Conservation (phyloP, 2,113 vertebrate genomes). For the Pterocles gutturalis region DNA sequence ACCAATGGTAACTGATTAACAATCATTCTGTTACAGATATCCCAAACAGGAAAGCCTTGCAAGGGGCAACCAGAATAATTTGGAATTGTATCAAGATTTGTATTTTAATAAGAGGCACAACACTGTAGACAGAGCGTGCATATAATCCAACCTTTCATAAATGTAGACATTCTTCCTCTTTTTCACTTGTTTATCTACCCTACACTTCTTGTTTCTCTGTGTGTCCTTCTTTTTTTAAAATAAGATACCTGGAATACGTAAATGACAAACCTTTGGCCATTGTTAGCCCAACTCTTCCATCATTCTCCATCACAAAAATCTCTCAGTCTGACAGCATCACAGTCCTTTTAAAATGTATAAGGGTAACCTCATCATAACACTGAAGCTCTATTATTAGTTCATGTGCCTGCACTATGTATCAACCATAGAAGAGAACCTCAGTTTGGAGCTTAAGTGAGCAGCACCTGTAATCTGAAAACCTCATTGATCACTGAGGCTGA, state of each 20-base stretch:
- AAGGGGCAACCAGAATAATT: not conserved
- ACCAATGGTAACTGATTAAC: not conserved
- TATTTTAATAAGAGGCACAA: not conserved
- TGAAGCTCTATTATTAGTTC: not conserved
- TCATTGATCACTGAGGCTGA: not conserved
- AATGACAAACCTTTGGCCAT: not conserved
- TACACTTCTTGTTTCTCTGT: not conserved
- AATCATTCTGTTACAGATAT: not conserved
- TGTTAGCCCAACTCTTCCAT: not conserved
- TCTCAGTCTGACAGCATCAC: not conserved
- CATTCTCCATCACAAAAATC: not conserved
- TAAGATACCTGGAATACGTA: not conserved
- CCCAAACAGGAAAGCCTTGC: not conserved
- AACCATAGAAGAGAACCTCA: not conserved
- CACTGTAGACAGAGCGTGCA: not conserved
- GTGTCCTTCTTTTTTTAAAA: not conserved
- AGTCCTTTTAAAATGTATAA: not conserved
- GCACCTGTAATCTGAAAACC: not conserved
- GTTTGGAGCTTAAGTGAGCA: not conserved
- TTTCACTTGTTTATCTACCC: not conserved
- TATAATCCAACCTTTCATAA: not conserved
- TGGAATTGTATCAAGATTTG: fast-evolving
- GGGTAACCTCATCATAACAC: not conserved
- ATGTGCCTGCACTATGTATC: not conserved
- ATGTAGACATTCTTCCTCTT: not conserved